Evolutionary conservation across 2,113 vertebrate genomes (phyloP).

Genomic region (Orientallactaga bullata): DNA sequence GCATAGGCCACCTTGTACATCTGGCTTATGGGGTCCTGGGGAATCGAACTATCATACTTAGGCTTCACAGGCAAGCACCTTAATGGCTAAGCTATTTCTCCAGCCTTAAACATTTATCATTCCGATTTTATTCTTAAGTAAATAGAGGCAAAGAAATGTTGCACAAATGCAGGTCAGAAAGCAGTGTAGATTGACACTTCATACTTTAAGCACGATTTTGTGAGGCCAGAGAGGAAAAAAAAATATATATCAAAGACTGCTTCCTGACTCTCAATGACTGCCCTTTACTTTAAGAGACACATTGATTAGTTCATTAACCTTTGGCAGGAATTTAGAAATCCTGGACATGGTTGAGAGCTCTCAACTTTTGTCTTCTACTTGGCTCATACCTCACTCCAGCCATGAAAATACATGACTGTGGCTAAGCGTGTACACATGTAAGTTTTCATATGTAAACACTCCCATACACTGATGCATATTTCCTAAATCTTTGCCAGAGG

Average conservation of each 20-base stretch:
- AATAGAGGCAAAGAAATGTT: neutral
- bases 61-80: too few relatives aligned
- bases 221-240: neutral
- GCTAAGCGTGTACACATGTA: neutral
- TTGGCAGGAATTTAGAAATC: slow-evolving; percentile 28
- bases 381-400: neutral
- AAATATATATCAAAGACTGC: neutral
- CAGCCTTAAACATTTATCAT: neutral
- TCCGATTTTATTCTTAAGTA: neutral
- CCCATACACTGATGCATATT: neutral
- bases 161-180: neutral
- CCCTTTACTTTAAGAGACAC: neutral
- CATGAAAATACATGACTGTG: neutral
- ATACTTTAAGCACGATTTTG: neutral
- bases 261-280: neutral
- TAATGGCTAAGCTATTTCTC: too few relatives aligned
- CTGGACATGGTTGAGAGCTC: neutral
- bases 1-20: too few relatives aligned
- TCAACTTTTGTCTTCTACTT: neutral
- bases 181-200: neutral
- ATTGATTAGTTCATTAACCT: slow-evolving; percentile 42
- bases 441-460: neutral
- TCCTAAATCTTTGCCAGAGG: neutral
- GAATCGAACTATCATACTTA: too few relatives aligned
- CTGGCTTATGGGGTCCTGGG: too few relatives aligned